Evolutionary conservation across 2,113 vertebrate species (phyloP).

Genomic region (Rhizomys pruinosus): DNA sequence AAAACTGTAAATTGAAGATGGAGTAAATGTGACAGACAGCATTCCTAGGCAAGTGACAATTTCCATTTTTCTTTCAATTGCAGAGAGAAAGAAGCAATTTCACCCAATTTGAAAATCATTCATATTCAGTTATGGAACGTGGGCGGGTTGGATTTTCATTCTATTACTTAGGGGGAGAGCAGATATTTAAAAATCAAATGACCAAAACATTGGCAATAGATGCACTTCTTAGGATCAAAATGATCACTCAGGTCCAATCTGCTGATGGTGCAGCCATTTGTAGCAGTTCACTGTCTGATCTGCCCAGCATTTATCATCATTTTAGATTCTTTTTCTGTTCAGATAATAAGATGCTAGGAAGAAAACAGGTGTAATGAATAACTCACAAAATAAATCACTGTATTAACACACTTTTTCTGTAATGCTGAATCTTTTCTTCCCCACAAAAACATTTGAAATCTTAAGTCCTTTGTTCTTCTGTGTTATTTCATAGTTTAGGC

Average conservation of each 20-base stretch:
- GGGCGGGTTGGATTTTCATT: neutral
- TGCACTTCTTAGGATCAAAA: neutral
- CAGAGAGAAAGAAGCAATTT: neutral
- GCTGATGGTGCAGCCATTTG: neutral
- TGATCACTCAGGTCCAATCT: constrained; percentile 10
- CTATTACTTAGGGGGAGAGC: neutral
- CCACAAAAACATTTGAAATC: neutral
- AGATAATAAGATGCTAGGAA: neutral
- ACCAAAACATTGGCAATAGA: neutral
- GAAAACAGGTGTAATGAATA: neutral
- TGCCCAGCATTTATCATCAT: neutral
- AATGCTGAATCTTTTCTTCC: neutral
- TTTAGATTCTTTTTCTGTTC: neutral
- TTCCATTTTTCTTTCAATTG: neutral
- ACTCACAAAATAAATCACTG: neutral
- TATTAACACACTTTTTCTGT: neutral
- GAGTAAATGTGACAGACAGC: neutral
- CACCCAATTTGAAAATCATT: neutral
- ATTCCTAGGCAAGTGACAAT: neutral
- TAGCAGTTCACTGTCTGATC: constrained; percentile 1
- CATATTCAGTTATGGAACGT: rapidly evolving
- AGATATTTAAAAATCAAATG: neutral
- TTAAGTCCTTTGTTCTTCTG: neutral
- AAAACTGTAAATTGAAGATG: neutral
- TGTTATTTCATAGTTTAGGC: neutral